Base-by-base conservation (phyloP, 2,113 vertebrate genomes). In the Carassius auratus region DNA sequence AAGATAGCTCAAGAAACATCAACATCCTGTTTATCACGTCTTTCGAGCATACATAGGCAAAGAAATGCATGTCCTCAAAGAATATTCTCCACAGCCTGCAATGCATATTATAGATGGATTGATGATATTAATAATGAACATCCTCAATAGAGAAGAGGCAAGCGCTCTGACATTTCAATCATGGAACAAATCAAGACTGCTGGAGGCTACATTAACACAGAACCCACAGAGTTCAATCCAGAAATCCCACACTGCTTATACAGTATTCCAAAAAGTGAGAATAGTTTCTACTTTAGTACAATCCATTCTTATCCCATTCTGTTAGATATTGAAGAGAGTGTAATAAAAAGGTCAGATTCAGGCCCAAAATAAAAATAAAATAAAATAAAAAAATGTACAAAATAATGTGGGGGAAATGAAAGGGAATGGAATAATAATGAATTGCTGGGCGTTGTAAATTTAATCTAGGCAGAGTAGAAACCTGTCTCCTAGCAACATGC, bases 401-500 rank as follows among this genome's bases (percentile, higher is more conserved):
- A 77, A 77, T 79, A 87, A 80, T 89, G 87, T 76, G 57, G 68
- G 38, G 74, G 78, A 86, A 91, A 87, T 90, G 78, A 89, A 89
- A 73, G 84, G 74, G 42, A 92, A 75, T 71, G 74, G 62, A 87
- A 87, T 76, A 55, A 77, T 78, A 87, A 86, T 64, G 82, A 88
- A 81, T 89, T 68, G 81, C 73, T 48, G 23, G 21, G 19, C 73
- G 52, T 86, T 76, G 71, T 76, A 64, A 45, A 81, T 81, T 85
- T 91, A 62, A 86, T 81, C 42, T 26, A 42, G 2, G 77, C 74
- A 38, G 55, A 66, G 57, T n/a, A 80, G 57, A 50, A 79, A 21
- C 45, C 57, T 74, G 87, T 93, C 83, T 91, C 92, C 85, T 92
- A 91, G 93, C 92, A 93, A 92, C 91, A 73, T 30, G 30, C 36